Conservation (phyloP, 2,113 vertebrate species). For the Chunga burmeisteri region DNA sequence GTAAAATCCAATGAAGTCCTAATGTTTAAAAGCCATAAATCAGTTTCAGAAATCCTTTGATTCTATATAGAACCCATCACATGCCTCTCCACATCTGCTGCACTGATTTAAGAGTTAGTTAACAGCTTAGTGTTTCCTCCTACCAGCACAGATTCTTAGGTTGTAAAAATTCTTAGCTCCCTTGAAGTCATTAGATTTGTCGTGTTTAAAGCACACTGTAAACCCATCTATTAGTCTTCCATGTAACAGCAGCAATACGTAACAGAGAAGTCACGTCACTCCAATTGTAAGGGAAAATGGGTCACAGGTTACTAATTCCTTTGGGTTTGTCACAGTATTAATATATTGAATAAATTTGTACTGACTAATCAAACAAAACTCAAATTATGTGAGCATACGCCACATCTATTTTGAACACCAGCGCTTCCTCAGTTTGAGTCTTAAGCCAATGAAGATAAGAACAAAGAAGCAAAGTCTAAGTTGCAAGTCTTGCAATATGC, state of each 20-base stretch:
- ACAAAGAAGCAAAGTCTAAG: background rate
- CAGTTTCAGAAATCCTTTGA: background rate
- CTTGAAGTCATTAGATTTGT: background rate
- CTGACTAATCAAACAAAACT: background rate
- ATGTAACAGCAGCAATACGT: background rate
- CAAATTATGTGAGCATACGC: background rate
- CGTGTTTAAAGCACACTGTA: background rate
- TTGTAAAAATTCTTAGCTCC: background rate
- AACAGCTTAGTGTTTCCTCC: background rate
- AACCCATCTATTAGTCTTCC: background rate
- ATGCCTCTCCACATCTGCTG: background rate
- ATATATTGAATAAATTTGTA: background rate
- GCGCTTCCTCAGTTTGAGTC: background rate
- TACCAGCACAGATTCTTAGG: background rate
- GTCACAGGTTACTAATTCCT: background rate
- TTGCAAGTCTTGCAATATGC: background rate
- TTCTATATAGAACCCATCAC: background rate
- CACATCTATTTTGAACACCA: accelerated
- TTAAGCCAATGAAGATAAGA: background rate
- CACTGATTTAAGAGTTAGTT: background rate
- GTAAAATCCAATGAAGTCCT: background rate
- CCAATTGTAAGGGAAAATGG: background rate
- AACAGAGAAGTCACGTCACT: background rate
- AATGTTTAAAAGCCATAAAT: background rate
- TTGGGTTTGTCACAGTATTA: background rate